Percentiles rank a stretch among this genome's conserved stretches.
Conservation (phyloP, 2,888 invertebrate species). For the Apomyelois bistriatella region DNA sequence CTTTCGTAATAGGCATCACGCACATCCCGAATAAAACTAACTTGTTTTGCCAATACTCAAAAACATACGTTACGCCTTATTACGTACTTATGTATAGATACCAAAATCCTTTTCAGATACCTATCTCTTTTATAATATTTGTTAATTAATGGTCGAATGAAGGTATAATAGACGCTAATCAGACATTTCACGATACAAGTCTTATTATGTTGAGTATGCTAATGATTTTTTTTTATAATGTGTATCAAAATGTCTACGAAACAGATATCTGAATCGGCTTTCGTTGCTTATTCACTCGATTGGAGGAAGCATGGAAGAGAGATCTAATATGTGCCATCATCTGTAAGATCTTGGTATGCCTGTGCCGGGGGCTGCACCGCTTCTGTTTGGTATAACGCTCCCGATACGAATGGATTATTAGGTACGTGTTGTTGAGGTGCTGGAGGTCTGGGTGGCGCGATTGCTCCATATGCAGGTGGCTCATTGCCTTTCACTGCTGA, state of each 20-base stretch:
- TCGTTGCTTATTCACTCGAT: neutral
- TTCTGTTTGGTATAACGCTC: constrained; percentile 81
- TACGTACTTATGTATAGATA: neutral
- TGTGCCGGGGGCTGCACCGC: constrained; percentile 83
- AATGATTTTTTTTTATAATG: too few species aligned
- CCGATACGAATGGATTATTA: constrained; percentile 80
- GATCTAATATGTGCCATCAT: constrained; percentile 58
- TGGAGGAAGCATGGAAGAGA: neutral
- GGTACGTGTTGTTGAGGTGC: constrained; percentile 81
- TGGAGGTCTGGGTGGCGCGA: constrained; percentile 62
- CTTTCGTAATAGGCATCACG: neutral
- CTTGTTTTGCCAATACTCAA: too few species aligned
- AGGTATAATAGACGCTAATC: too few species aligned
- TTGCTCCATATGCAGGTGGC: constrained; percentile 61
- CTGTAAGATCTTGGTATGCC: constrained; percentile 68
- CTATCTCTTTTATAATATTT: constrained; percentile 27
- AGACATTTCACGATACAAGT: too few species aligned
- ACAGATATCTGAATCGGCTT: neutral
- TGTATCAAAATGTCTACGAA: too few species aligned
- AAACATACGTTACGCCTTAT: neutral
- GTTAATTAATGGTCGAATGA: too few species aligned
- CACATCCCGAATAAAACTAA: neutral
- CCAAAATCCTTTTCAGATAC: constrained; percentile 24
- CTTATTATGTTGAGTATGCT: too few species aligned
- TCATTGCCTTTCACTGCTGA: constrained; percentile 57